Base-by-base conservation (phyloP, 2,888 invertebrate genomes). In the Actias luna region DNA sequence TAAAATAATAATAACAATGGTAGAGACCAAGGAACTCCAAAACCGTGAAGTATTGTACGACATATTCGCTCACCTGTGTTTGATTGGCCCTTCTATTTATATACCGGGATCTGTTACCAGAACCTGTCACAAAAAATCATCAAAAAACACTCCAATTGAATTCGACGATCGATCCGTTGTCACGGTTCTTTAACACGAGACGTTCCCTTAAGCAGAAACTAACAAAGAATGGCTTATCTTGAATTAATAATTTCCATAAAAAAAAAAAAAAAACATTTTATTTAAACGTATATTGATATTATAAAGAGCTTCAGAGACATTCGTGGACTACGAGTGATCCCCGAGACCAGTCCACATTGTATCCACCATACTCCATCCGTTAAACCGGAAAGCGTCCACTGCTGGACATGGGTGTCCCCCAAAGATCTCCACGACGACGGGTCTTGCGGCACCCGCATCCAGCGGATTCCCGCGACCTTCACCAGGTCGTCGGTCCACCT, bases 101-200 rank as follows among this genome's bases (percentile, higher is more conserved):
- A 55, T 29, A 29, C 16, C 29, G 55, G 55, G n/a, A 55, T 29
- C n/a, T 22, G 29, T 29, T 29, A 55, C 55, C 27, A n/a, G 29
- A 29, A 55, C 29, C 29, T 7, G 7, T 55, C 7, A 55, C 29
- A 55, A 52, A 52, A 27, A 52, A 52, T 14, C 12, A 52, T 14
- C 29, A 29, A n/a, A 55, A 25, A 55, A 16, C 55, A 29, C 55
- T 29, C n/a, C 16, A 5, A 22, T 58, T 16, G 33, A 55, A 5
- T 22, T 33, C 22, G 22, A 8, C 4, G 27, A 50, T 62, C 25
- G 27, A 52, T 61, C 33, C 55, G 16, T 16, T 70, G 67, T 59
- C 33, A 50, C 46, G 22, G 25, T 22, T 50, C 46, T 50, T n/a
- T 50, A 50, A 50, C 46, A 50, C 46, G 22, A 18, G 8, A 22